Evolutionary conservation across 2,113 vertebrate species (phyloP).

Genomic region (Orthonyx spaldingii): DNA sequence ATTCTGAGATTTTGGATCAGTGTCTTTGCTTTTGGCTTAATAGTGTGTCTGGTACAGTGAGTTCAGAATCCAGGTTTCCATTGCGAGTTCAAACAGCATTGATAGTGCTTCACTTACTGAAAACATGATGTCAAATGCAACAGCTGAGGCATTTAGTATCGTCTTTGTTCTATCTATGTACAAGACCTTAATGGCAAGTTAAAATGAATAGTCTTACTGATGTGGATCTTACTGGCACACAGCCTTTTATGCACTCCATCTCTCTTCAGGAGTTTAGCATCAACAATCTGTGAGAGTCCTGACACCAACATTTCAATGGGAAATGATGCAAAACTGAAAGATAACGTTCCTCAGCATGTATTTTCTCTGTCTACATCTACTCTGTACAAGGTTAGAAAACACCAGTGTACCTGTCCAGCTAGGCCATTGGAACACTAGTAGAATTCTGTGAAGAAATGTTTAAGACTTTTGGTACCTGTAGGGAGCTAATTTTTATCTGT

Average conservation of each 20-base stretch:
- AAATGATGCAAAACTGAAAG: not conserved
- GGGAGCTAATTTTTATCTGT: not conserved
- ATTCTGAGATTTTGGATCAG: not conserved
- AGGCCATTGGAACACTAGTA: not conserved
- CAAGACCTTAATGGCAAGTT: not conserved
- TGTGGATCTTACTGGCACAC: not conserved
- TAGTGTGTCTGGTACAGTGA: not conserved
- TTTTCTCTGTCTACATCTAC: not conserved
- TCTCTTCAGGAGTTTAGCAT: not conserved
- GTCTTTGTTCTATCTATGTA: not conserved
- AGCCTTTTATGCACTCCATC: not conserved
- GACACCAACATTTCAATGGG: not conserved
- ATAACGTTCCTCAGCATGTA: not conserved
- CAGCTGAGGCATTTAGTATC: not conserved
- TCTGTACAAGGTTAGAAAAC: not conserved
- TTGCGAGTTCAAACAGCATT: not conserved
- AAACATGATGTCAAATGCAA: not conserved
- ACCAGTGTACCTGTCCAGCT: not conserved
- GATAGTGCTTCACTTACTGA: not conserved
- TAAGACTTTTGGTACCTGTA: not conserved
- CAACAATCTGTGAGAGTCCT: not conserved
- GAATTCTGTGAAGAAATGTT: not conserved
- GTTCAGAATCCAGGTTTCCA: not conserved
- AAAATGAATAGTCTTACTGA: not conserved
- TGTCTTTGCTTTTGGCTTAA: not conserved